phyloP scores from a whole-genome alignment of 2,888 invertebrate genomes.

The Caenorhabditis angaria region DNA sequence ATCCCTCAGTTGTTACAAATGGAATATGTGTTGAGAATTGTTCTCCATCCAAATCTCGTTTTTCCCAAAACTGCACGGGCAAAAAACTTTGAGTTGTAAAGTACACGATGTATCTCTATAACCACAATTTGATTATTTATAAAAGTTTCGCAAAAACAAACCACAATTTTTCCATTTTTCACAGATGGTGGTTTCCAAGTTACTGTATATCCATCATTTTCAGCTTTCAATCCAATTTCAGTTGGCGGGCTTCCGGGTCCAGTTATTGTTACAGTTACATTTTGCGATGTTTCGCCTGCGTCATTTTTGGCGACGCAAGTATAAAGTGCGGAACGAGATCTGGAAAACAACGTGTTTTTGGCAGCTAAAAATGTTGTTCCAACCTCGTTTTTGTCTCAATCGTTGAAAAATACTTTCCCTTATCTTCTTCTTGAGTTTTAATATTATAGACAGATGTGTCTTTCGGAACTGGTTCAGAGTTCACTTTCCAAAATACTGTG shows the following conservation, averaged over 20 bases:
- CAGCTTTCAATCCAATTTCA: constrained; percentile 46
- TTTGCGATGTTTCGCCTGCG: constrained; percentile 45
- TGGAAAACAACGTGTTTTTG: constrained; percentile 10
- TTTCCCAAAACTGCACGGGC: constrained; percentile 55
- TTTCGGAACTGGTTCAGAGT: constrained; percentile 35
- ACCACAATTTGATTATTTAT: not conserved
- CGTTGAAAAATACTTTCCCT: constrained; percentile 15
- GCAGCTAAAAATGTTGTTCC: not conserved
- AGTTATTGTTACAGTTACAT: constrained; percentile 39
- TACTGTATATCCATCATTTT: constrained; percentile 44
- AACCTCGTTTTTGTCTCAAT: constrained; percentile 48
- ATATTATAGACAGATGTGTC: constrained; percentile 54
- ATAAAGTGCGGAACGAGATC: constrained; percentile 52
- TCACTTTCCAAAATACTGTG: constrained; percentile 39
- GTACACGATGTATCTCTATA: constrained; percentile 57
- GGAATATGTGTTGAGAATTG: constrained; percentile 8
- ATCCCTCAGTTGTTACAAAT: not conserved
- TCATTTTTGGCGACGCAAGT: constrained; percentile 51
- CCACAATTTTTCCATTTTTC: constrained; percentile 56
- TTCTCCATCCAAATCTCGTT: constrained; percentile 53
- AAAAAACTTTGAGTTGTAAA: constrained; percentile 48
- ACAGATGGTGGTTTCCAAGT: constrained; percentile 56
- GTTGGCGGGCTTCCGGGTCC: constrained; percentile 58
- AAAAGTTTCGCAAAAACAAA: constrained; percentile 8
- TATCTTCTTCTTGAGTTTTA: constrained; percentile 33